Conservation (phyloP, 2,888 invertebrate species). For the Pachydiplax longipennis region DNA sequence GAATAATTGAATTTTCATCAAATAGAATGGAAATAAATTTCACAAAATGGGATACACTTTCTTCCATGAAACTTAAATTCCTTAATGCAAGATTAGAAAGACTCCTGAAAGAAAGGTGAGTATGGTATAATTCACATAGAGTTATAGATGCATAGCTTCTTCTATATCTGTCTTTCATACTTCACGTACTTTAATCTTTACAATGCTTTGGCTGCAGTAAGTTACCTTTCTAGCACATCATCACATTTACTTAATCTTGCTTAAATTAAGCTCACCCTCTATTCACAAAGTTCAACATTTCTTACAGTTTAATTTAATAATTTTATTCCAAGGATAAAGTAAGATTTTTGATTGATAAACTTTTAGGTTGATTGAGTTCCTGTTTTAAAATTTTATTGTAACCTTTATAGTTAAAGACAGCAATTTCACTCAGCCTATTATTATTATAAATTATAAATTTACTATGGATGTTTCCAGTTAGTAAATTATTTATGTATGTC, state of each 20-base stretch:
- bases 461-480: too few relatives aligned
- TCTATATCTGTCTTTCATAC: conserved; percentile 28
- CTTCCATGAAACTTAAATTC: not conserved
- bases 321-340: too few relatives aligned
- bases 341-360: too few relatives aligned
- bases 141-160: not conserved
- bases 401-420: too few relatives aligned
- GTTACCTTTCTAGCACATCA: not conserved
- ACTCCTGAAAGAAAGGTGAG: not conserved
- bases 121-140: not conserved
- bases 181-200: conserved; percentile 3
- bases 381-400: too few relatives aligned
- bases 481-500: too few relatives aligned
- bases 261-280: not conserved
- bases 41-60: not conserved
- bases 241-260: not conserved
- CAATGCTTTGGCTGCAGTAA: not conserved
- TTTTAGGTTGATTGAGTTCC: not conserved
- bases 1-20: too few relatives aligned
- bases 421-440: too few relatives aligned
- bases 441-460: too few relatives aligned
- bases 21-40: too few relatives aligned
- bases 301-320: not conserved
- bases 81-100: not conserved
- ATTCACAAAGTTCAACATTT: not conserved